Conservation (phyloP, 2,797 vertebrate species). For the Sandelia bainsii region DNA sequence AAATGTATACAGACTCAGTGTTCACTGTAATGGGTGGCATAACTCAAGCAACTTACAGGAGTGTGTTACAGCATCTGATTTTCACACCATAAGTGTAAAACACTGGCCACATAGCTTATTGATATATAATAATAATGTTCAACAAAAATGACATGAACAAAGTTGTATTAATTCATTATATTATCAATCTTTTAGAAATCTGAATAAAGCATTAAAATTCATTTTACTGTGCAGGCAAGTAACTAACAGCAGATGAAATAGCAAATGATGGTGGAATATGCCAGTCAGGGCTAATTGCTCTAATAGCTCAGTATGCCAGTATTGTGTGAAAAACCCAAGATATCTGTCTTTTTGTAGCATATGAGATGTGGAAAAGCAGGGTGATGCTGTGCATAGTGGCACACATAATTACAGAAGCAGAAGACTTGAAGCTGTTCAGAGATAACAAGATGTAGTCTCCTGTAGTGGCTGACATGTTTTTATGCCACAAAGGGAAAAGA, state of each 20-base stretch:
- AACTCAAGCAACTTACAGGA: background rate
- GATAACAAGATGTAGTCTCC: slow-evolving; percentile 66
- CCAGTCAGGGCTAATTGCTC: slow-evolving; percentile 36
- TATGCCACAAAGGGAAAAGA: slow-evolving; percentile 42
- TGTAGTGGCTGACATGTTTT: slow-evolving; percentile 60
- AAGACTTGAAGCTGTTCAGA: slow-evolving; percentile 39
- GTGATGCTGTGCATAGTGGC: slow-evolving; percentile 38
- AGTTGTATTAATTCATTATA: no score
- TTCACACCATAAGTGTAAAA: background rate
- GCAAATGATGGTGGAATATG: slow-evolving; percentile 11
- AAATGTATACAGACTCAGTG: no score
- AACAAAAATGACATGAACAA: no score
- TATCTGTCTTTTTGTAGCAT: slow-evolving; percentile 26
- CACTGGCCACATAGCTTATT: no score
- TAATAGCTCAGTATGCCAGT: slow-evolving; percentile 38
- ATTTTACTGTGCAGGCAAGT: slow-evolving; percentile 6
- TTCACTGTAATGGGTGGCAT: no score
- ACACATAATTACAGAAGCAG: slow-evolving; percentile 60
- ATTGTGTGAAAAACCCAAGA: slow-evolving; percentile 24
- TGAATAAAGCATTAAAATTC: background rate
- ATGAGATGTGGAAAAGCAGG: slow-evolving; percentile 23
- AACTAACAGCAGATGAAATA: slow-evolving; percentile 25
- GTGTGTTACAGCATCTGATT: background rate
- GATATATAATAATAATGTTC: no score
- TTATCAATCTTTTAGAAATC: no score